Percentiles rank a stretch among this genome's conserved stretches.
Evolutionary conservation across 1,140 invertebrate species (phyloP).

Genomic region (Holcopasites calliopsidis): DNA sequence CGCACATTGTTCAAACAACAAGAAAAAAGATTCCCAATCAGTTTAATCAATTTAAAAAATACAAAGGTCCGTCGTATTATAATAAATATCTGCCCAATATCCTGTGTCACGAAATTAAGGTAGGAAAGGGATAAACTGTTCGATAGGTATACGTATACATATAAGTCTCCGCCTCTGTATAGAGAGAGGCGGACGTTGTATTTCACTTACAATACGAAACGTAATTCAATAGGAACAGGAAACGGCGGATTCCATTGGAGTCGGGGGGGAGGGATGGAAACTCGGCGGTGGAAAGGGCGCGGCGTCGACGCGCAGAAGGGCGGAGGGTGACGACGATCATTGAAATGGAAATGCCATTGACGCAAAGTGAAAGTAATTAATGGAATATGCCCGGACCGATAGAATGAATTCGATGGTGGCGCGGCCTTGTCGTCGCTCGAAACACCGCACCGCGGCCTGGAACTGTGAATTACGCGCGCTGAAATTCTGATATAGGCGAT

Average conservation of each 20-base stretch:
- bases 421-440: conserved; percentile 53
- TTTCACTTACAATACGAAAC: conserved; percentile 58
- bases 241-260: conserved; percentile 53
- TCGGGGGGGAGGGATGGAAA: conserved; percentile 25
- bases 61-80: no score
- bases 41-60: no score
- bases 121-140: no score
- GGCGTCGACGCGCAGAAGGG: conserved; percentile 31
- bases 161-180: no score
- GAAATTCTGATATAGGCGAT: background rate
- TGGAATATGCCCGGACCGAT: conserved; percentile 63
- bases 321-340: conserved; percentile 54
- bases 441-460: conserved; percentile 2
- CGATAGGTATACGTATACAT: no score
- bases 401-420: conserved; percentile 62
- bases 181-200: conserved; percentile 43
- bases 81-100: no score
- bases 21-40: no score
- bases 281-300: conserved; percentile 38
- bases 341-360: conserved; percentile 69
- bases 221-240: conserved; percentile 49
- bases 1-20: no score
- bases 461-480: conserved; percentile 40
- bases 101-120: no score
- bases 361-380: conserved; percentile 70